Conservation (phyloP, 2,113 vertebrate genomes). For the Pandion haliaetus region DNA sequence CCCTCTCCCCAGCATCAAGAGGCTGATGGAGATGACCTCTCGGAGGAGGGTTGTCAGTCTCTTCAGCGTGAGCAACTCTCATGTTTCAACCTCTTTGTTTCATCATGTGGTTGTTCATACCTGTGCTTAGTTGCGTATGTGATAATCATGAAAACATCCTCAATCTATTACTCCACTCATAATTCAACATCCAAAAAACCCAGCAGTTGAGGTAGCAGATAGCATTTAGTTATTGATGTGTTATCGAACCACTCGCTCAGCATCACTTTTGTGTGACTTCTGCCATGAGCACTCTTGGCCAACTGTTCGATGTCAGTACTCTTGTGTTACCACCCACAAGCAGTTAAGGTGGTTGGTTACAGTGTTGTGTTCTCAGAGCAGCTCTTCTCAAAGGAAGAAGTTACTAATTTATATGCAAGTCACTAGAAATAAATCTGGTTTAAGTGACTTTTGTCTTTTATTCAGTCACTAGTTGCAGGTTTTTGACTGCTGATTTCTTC, state of each 20-base stretch:
- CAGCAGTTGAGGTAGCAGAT: not conserved
- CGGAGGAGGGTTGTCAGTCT: not conserved
- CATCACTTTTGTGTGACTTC: not conserved
- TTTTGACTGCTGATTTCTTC: not conserved
- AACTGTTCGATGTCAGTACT: not conserved
- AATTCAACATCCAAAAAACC: not conserved
- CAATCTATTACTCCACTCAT: not conserved
- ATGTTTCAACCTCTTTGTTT: not conserved
- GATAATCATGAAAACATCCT: not conserved
- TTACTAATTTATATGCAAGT: not conserved
- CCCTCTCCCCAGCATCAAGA: not conserved
- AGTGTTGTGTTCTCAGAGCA: not conserved
- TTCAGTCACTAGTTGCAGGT: not conserved
- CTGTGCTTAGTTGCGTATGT: not conserved
- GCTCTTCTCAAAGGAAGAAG: not conserved
- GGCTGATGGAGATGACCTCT: not conserved
- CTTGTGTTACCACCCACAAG: not conserved
- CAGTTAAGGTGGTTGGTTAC: not conserved
- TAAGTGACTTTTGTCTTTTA: not conserved
- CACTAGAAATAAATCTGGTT: not conserved
- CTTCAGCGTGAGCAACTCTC: not conserved
- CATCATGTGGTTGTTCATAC: not conserved
- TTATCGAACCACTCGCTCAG: constrained; percentile 19
- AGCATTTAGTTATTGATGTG: not conserved
- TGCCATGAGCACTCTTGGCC: not conserved